Conservation (phyloP, 1,140 invertebrate species). For the Lethocerus indicus region DNA sequence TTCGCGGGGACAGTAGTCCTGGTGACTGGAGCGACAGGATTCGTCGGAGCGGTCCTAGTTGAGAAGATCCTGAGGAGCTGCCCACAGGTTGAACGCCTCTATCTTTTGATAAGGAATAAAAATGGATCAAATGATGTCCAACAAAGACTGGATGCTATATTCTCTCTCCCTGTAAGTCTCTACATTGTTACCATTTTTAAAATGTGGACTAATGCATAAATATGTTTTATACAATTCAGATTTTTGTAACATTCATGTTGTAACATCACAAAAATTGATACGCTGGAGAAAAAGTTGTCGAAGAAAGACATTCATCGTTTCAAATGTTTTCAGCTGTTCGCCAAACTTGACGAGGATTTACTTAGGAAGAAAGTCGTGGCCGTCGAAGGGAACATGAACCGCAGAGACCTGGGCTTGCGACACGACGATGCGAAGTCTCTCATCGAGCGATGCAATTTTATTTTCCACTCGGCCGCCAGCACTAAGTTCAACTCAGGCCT, state of each 20-base stretch:
- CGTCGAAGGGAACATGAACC: constrained; percentile 27
- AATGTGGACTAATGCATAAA: no score
- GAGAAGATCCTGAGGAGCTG: constrained; percentile 54
- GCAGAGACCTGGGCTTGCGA: constrained; percentile 36
- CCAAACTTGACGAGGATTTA: constrained; percentile 23
- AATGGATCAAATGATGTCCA: constrained; percentile 28
- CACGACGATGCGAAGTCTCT: constrained; percentile 32
- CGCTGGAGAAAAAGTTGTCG: no score
- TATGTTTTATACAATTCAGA: no score
- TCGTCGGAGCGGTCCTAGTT: constrained; percentile 54
- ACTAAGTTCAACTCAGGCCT: constrained; percentile 36
- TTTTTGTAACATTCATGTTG: no score
- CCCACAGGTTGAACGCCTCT: constrained; percentile 41
- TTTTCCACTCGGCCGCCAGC: constrained; percentile 87
- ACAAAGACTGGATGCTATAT: no score
- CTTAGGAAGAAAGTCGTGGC: constrained; percentile 23
- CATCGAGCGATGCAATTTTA: constrained; percentile 43
- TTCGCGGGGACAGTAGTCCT: constrained; percentile 32
- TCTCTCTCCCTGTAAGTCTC: no score
- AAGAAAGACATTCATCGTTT: no score
- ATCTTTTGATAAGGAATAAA: constrained; percentile 48
- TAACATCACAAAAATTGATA: no score
- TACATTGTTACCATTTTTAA: no score
- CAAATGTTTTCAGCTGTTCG: constrained; percentile 7
- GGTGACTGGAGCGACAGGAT: constrained; percentile 41